Conservation (phyloP, 1,140 invertebrate genomes). For the Melanaphis sacchari region DNA sequence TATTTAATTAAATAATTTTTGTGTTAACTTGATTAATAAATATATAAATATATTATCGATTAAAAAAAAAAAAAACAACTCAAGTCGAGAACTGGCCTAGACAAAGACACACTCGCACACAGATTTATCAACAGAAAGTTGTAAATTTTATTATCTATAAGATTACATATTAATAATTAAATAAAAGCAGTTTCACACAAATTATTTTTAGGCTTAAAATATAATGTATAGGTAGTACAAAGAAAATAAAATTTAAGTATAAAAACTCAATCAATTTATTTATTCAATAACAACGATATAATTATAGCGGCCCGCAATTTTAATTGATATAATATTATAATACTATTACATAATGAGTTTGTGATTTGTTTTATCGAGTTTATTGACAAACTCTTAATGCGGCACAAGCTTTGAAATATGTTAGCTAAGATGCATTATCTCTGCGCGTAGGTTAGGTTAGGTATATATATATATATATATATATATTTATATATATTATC, state of each 20-base stretch:
- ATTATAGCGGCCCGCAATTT: background rate
- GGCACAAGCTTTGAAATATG: background rate
- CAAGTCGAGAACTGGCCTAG: too few species aligned
- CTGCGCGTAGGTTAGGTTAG: fast-evolving
- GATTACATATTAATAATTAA: too few species aligned
- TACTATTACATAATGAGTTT: too few species aligned
- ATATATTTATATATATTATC: too few species aligned
- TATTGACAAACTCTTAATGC: background rate
- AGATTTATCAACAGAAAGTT: background rate
- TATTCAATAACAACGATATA: background rate
- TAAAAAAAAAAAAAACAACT: background rate
- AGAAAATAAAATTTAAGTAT: too few species aligned
- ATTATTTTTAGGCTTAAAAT: too few species aligned
- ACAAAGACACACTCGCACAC: background rate
- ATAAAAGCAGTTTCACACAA: too few species aligned
- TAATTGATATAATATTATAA: background rate
- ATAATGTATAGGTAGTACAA: too few species aligned
- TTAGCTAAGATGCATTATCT: background rate
- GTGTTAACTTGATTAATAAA: background rate
- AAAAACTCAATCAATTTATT: too few species aligned
- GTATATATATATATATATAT: too few species aligned
- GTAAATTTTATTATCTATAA: background rate
- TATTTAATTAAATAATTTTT: background rate
- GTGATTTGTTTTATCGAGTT: background rate
- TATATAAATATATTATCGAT: background rate